These are phyloP conservation scores for Chaetops frenatus DNA, from an alignment of 2,113 vertebrate genomes.

Conservation along the genomic window DNA sequence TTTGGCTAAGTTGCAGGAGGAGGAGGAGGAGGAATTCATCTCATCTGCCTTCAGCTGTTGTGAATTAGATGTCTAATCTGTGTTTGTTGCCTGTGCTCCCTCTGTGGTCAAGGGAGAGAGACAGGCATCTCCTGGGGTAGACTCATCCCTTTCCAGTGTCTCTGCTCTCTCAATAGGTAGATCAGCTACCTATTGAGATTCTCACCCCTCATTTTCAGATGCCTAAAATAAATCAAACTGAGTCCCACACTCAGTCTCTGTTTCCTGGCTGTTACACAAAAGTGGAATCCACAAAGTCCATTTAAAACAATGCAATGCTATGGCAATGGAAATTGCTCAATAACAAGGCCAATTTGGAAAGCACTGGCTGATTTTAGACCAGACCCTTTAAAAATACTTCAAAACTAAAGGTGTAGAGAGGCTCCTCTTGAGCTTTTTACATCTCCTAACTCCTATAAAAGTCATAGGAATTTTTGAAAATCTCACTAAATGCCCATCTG, in stretches of 20 bases:
- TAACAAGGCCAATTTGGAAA: not conserved
- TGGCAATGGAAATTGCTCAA: not conserved
- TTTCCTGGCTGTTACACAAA: not conserved
- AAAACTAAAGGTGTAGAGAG: not conserved
- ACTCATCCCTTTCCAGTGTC: not conserved
- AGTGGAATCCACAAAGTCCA: not conserved
- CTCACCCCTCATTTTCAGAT: not conserved
- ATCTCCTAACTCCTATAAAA: not conserved
- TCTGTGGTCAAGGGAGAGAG: not conserved
- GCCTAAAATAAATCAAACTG: not conserved
- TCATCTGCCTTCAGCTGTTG: conserved; percentile 6
- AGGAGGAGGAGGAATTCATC: not conserved
- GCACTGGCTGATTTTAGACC: not conserved
- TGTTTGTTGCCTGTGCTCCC: not conserved
- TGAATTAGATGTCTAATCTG: not conserved
- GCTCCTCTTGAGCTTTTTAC: not conserved
- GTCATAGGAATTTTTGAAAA: not conserved
- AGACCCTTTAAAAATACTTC: not conserved
- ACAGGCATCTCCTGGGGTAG: not conserved
- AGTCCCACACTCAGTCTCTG: not conserved
- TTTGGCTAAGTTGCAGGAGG: not conserved
- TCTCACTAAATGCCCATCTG: not conserved
- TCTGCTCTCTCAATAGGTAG: not conserved
- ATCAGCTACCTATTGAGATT: not conserved
- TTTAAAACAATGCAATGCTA: not conserved